Evolutionary conservation across 2,888 invertebrate genomes (phyloP).

Genomic region (Psylliodes chrysocephalus): DNA sequence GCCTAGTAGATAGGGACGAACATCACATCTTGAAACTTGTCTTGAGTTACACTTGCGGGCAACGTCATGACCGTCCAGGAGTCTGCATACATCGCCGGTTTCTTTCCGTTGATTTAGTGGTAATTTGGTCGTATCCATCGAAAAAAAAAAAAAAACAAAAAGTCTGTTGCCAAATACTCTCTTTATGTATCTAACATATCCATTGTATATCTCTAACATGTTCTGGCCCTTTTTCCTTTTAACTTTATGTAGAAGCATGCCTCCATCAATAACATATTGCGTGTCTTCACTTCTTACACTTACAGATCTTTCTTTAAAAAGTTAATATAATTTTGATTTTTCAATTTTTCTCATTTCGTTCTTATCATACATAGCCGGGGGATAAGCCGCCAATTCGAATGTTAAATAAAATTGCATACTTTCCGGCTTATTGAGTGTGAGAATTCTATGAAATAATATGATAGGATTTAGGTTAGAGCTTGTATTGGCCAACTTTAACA

Average conservation of each 20-base stretch:
- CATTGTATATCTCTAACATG: constrained; percentile 5
- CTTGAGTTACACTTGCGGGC: too few species aligned
- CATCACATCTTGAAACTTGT: not conserved
- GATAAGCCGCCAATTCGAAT: constrained; percentile 3
- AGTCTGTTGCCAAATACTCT: constrained; percentile 1
- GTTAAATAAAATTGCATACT: constrained; percentile 3
- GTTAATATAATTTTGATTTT: not conserved
- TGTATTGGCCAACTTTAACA: too few species aligned
- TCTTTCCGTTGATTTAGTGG: too few species aligned
- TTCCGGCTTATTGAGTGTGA: constrained; percentile 1
- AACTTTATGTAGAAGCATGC: constrained; percentile 2
- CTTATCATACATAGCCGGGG: not conserved
- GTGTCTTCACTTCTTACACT: constrained; percentile 2
- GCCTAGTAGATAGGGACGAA: too few species aligned
- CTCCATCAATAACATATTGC: constrained; percentile 3
- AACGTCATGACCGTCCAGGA: too few species aligned
- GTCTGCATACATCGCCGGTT: too few species aligned
- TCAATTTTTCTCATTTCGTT: not conserved
- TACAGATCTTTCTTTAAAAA: constrained; percentile 1
- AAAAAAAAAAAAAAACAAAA: too few species aligned
- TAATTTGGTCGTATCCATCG: too few species aligned
- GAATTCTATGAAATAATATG: constrained; percentile 2
- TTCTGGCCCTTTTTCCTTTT: constrained; percentile 4
- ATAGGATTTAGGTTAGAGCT: not conserved
- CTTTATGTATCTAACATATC: constrained; percentile 5